Conservation (phyloP, 2,113 vertebrate species). For the Bos taurus region DNA sequence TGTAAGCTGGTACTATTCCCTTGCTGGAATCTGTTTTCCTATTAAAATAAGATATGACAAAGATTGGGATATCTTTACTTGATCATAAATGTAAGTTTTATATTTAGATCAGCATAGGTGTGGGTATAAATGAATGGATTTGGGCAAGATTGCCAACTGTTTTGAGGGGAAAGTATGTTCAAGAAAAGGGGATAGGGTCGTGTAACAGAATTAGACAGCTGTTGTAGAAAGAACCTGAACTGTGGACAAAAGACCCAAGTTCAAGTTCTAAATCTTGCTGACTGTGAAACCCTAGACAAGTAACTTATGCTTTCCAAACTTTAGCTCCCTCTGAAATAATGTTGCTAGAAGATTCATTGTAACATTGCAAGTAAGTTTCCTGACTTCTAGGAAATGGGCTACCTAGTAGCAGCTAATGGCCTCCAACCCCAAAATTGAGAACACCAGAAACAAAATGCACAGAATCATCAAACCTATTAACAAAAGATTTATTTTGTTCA, state of each 20-base stretch:
- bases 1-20: not conserved
- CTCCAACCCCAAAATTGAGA: not conserved
- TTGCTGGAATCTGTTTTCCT: not conserved
- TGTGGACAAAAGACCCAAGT: not conserved
- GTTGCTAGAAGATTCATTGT: not conserved
- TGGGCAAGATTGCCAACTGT: not conserved
- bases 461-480: not conserved
- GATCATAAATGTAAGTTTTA: not conserved
- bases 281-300: not conserved
- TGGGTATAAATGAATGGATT: not conserved
- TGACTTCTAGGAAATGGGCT: not conserved
- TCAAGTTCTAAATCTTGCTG: not conserved
- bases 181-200: not conserved
- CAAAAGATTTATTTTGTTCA: not conserved
- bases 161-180: not conserved
- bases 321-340: not conserved
- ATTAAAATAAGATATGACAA: not conserved
- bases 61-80: not conserved
- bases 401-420: not conserved
- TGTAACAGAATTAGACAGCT: not conserved
- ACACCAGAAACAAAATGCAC: not conserved
- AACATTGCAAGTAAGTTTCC: not conserved
- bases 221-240: slow-evolving; percentile 33
- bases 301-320: not conserved
- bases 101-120: not conserved